These are phyloP conservation scores for Adelosebastes latens DNA, from an alignment of 2,797 vertebrate genomes.

Conservation along the genomic window DNA sequence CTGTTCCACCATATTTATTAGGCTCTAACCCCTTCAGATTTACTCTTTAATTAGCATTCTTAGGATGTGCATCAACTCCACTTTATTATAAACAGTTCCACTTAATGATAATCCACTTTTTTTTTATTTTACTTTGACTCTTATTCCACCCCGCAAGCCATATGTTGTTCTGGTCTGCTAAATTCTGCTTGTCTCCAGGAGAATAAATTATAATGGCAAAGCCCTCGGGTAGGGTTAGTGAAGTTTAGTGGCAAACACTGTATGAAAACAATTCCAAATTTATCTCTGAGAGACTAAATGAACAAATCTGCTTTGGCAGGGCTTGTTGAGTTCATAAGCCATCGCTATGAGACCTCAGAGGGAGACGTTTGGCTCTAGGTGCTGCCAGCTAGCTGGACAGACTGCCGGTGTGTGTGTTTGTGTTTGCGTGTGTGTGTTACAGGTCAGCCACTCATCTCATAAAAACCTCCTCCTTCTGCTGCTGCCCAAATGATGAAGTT, in stretches of 20 bases:
- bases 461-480: constrained; percentile 42
- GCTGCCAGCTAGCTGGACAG: constrained; percentile 49
- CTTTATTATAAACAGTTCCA: constrained; percentile 18
- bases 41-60: constrained; percentile 17
- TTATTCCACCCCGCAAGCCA: constrained; percentile 6
- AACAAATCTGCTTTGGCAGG: constrained; percentile 68
- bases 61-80: neutral
- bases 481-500: constrained; percentile 50
- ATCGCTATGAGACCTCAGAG: constrained; percentile 51
- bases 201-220: constrained; percentile 36
- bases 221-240: constrained; percentile 39
- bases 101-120: neutral
- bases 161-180: constrained; percentile 27
- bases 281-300: constrained; percentile 56
- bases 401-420: constrained; percentile 12
- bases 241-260: constrained; percentile 40
- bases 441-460: constrained; percentile 52
- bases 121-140: neutral
- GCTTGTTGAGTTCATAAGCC: constrained; percentile 58
- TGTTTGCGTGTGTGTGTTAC: constrained; percentile 18
- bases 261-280: constrained; percentile 55
- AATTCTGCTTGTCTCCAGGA: constrained; percentile 32
- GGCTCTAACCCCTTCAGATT: neutral
- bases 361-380: constrained; percentile 54
- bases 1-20: neutral